Base-by-base conservation (phyloP, 2,113 vertebrate species). In the Todiramphus saurophagus region DNA sequence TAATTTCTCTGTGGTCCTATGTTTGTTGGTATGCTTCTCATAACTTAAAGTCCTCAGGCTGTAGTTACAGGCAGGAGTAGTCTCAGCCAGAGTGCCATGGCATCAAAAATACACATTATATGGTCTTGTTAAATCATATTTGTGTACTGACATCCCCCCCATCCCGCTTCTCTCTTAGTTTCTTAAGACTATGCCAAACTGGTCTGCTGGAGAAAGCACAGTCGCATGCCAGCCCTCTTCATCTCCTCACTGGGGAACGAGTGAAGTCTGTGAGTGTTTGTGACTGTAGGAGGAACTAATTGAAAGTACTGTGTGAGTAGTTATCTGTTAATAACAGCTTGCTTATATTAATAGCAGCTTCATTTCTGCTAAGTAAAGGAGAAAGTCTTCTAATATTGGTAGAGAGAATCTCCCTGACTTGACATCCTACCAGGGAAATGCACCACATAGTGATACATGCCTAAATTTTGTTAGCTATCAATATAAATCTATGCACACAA, bases 271-370 rank as follows among this genome's bases (percentile, higher is more conserved):
- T 46, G 59, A 72, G n/a, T 11, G 33, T 53, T 48, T 83, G 62
- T 87, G 89, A 50, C 60, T 80, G 55, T 72, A 81, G 72, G 69
- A 94, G 73, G 60, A 94, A 90, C 72, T 92, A 74, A 95, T 55
- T 74, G 56, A 35, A 94, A 90, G 75, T 79, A 85, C 85, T 25
- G 25, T 55, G 51, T 78, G 67, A 94, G 63, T 51, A 94, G 33
- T 80, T 94, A 68, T 48, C 64, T 84, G 35, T 72, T 89, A 91
- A 64, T 91, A 94, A 92, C 64, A 94, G 87, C 50, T 95, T 95
- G 74, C n/a, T 73, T 68, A 18, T 91, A 92, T 89, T 89, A 93
- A 94, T 70, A 94, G 87, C 79, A 88, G n/a, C 25, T 63, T 73
- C 16, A 15, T 50, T 94, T 88, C 70, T 94, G 59, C 70, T 89